A percentile compares a stretch with the other conserved stretches of the same genome.
phyloP scores from a whole-genome alignment of 2,797 vertebrate species.

The Neomorphus geoffroyi region DNA sequence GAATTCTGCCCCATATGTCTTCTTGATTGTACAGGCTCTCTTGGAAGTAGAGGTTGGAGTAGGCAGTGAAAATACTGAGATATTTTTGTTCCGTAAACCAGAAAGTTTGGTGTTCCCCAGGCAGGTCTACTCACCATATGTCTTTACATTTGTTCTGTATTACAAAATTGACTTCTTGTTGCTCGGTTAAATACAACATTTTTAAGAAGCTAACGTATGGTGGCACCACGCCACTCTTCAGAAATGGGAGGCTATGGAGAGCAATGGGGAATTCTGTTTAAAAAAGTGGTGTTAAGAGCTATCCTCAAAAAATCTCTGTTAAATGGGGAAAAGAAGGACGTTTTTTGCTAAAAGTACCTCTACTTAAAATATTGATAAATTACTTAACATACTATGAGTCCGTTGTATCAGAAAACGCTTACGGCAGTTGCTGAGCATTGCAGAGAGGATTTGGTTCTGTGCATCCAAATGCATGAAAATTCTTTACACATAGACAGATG shows the following conservation, averaged over 20 bases:
- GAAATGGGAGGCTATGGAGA: conserved; percentile 2
- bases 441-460: not conserved
- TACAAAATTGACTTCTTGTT: conserved; percentile 52
- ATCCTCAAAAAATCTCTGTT: not conserved
- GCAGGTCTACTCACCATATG: conserved; percentile 64
- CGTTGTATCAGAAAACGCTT: not conserved
- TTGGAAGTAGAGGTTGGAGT: conserved; percentile 23
- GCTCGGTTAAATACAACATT: conserved; percentile 50
- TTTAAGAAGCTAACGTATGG: conserved; percentile 54
- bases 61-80: conserved; percentile 51
- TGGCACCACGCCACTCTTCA: not conserved
- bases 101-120: conserved; percentile 51
- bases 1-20: not conserved
- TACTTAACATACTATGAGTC: not conserved
- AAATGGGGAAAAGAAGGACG: not conserved
- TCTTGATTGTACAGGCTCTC: not conserved
- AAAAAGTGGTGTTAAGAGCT: conserved; percentile 24
- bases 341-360: not conserved
- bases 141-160: conserved; percentile 63
- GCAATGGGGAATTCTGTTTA: conserved; percentile 42
- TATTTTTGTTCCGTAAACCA: conserved; percentile 4
- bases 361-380: conserved; percentile 29
- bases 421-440: not conserved
- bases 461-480: conserved; percentile 10
- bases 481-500: conserved; percentile 41